phyloP scores from a whole-genome alignment of 2,888 invertebrate species.

The Drosophila monieri region DNA sequence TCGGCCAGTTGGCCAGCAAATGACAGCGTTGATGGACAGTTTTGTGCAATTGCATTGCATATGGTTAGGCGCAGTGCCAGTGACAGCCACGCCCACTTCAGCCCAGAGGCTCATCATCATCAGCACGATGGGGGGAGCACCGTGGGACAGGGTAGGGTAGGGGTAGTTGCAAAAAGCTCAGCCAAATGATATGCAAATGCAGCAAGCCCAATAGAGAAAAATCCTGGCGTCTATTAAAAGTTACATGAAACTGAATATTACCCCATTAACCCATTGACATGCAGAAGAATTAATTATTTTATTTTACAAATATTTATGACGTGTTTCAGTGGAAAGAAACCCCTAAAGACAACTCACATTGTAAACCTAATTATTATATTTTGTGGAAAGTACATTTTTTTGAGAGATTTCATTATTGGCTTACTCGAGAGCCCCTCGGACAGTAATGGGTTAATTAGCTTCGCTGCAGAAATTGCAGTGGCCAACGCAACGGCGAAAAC shows the following conservation, averaged over 20 bases:
- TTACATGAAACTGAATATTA: conserved; percentile 68
- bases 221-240: conserved; percentile 69
- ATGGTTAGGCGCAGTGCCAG: conserved; percentile 71
- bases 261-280: conserved; percentile 63
- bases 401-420: conserved; percentile 5
- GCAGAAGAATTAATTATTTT: not conserved
- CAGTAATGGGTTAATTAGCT: conserved; percentile 55
- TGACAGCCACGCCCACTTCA: conserved; percentile 51
- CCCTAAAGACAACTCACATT: not conserved
- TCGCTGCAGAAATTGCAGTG: conserved; percentile 38
- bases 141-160: conserved; percentile 3
- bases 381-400: not conserved
- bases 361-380: not conserved
- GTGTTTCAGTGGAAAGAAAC: not conserved
- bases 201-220: conserved; percentile 41
- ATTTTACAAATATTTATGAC: not conserved
- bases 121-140: conserved; percentile 31
- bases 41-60: conserved; percentile 75
- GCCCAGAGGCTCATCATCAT: conserved; percentile 28
- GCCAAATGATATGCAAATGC: conserved; percentile 74
- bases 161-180: conserved; percentile 47
- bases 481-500: conserved; percentile 57
- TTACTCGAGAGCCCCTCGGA: conserved; percentile 14
- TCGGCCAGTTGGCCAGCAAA: conserved; percentile 66
- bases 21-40: conserved; percentile 77